Base-by-base conservation (phyloP, 2,888 invertebrate species). In the Melanotus villosus region DNA sequence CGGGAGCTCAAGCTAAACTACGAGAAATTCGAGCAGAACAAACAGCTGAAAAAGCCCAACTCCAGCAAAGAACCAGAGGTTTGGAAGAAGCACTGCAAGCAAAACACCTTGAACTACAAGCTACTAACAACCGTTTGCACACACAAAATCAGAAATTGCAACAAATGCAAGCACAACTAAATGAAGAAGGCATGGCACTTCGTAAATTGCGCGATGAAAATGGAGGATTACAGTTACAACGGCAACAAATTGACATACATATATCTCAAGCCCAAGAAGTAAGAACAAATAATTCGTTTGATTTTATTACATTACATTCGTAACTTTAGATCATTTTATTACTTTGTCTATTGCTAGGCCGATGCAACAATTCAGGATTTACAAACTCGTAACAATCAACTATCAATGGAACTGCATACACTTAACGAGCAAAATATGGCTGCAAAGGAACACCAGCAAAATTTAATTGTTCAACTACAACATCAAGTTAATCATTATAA, bases 11-110 rank as follows among this genome's bases (percentile, higher is more conserved):
- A 78, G 90, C 89, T 32, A 95, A 94, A 83, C 81, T 96, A 47
- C 92, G 92, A 76, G 95, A 96, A 78, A 82, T 96, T 12, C 90
- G 94, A 79, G 84, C 87, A 30, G 92, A 91, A 74, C 84, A 93
- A 78, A 90, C 90, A 77, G 84, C 88, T 1, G 94, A 94, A 81
- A 88, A 90, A n/a, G 84, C 88, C 0, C 89, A 90, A 59, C 80
- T 87, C 12, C 81, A 87, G 21, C 85, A 86, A 56, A 86, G 87
- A 65, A 86, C 89, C 52, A 87, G 88, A 76, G 85, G 87, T 38
- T 89, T 91, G 73, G 91, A 91, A 71, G 89, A 68, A 81, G 87
- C 71, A 82, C 81, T 70, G 77, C 84, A 60, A 47, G 87, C 88
- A 75, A 80, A 80, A 63, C 86, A 88, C 58, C 87, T 89, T 6